These are phyloP conservation scores for Neolamprologus modestus DNA, from an alignment of 2,113 vertebrate genomes.

Conservation along the genomic window DNA sequence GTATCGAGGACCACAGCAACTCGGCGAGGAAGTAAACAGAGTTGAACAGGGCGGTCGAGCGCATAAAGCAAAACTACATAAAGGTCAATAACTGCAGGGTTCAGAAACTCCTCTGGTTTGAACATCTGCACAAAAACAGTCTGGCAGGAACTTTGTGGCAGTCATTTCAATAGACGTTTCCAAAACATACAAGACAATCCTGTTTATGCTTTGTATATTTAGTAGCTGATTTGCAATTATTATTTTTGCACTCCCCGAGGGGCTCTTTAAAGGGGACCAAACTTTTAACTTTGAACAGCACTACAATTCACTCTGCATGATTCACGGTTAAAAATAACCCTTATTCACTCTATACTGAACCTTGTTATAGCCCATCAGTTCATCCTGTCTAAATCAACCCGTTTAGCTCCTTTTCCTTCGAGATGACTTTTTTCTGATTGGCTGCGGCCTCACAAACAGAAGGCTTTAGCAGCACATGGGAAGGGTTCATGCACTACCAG, in stretches of 20 bases:
- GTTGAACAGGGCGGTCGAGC: neutral
- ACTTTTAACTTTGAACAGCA: neutral
- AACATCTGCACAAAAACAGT: neutral
- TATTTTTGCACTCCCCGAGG: rapidly evolving
- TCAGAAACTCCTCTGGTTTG: neutral
- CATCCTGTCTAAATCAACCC: neutral
- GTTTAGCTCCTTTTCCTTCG: neutral
- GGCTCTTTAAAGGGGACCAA: neutral
- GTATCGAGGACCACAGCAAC: neutral
- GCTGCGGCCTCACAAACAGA: neutral
- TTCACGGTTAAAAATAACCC: neutral
- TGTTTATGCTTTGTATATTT: neutral
- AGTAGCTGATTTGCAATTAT: neutral
- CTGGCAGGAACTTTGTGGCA: neutral
- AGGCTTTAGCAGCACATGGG: neutral
- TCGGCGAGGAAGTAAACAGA: neutral
- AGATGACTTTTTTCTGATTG: neutral
- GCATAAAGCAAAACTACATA: neutral
- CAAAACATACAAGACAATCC: neutral
- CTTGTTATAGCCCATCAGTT: neutral
- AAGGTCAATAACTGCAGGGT: neutral
- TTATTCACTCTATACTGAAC: neutral
- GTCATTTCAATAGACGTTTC: neutral
- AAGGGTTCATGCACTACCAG: neutral
- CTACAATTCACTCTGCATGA: neutral